phyloP scores from a whole-genome alignment of 2,797 vertebrate genomes.

The Spinus pinus region DNA sequence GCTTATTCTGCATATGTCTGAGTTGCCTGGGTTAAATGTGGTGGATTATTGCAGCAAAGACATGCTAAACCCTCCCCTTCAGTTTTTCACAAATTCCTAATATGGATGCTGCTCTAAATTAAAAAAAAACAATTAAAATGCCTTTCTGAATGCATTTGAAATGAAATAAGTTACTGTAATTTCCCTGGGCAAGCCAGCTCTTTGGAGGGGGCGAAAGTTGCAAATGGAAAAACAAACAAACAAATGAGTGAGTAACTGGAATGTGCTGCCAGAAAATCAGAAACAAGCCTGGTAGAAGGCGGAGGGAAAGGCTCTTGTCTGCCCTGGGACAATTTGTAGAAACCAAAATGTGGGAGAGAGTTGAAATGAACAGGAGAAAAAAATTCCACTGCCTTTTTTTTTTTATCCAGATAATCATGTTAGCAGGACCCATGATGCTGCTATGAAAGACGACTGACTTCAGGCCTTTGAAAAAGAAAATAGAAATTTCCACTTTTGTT shows the following conservation, averaged over 20 bases:
- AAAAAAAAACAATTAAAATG: slow-evolving; percentile 31
- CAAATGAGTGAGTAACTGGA: slow-evolving; percentile 29
- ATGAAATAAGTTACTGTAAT: slow-evolving; percentile 40
- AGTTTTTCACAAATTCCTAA: slow-evolving; percentile 16
- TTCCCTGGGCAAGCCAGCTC: slow-evolving; percentile 1
- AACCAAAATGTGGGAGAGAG: slow-evolving; percentile 7
- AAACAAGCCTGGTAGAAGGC: neutral
- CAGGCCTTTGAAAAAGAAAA: neutral
- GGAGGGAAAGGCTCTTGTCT: neutral
- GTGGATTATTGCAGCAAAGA: slow-evolving; percentile 8
- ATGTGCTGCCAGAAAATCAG: slow-evolving; percentile 26
- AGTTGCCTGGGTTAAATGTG: neutral
- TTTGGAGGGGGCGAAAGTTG: slow-evolving; percentile 38
- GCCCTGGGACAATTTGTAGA: neutral
- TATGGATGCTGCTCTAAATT: neutral
- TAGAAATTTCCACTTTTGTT: neutral
- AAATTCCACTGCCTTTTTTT: neutral
- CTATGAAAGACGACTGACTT: neutral
- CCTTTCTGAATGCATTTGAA: slow-evolving; percentile 14
- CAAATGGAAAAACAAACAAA: slow-evolving; percentile 55
- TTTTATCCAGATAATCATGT: neutral
- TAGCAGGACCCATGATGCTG: neutral
- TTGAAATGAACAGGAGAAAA: neutral
- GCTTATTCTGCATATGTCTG: neutral
- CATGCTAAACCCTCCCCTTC: neutral